Evolutionary conservation across 2,888 invertebrate genomes (phyloP).

Genomic region (Trissolcus japonicus): DNA sequence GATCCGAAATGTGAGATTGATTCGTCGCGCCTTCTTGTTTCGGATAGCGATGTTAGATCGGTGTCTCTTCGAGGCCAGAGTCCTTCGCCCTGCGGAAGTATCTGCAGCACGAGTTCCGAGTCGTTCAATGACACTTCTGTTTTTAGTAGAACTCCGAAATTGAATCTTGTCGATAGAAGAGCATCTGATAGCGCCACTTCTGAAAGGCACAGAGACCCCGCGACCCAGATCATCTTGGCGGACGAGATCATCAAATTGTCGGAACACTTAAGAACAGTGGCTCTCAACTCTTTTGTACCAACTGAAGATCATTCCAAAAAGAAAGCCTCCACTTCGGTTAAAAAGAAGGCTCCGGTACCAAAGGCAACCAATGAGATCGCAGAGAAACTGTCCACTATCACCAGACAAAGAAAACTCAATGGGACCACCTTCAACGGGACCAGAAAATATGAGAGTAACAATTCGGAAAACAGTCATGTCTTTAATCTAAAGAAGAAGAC

Average conservation of each 20-base stretch:
- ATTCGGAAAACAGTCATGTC: conserved; percentile 6
- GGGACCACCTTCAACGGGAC: conserved; percentile 72
- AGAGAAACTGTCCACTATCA: conserved; percentile 69
- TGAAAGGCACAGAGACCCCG: conserved; percentile 64
- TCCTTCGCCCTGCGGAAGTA: conserved; percentile 87
- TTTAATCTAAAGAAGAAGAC: conserved; percentile 56
- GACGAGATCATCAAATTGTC: conserved; percentile 90
- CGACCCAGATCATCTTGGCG: conserved; percentile 78
- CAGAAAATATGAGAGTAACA: conserved; percentile 61
- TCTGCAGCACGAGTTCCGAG: conserved; percentile 79
- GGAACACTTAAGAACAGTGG: conserved; percentile 80
- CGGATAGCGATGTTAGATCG: conserved; percentile 47
- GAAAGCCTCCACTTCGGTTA: conserved; percentile 5
- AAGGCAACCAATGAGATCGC: conserved; percentile 69
- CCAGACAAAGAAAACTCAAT: conserved; percentile 68
- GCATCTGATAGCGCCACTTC: conserved; percentile 82
- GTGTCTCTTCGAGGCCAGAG: conserved; percentile 82
- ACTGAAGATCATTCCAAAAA: conserved; percentile 36
- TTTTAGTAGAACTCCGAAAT: conserved; percentile 49
- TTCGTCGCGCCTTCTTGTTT: conserved; percentile 1
- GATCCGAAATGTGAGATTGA: conserved; percentile 75
- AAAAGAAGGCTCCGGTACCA: conserved; percentile 21
- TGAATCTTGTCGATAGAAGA: conserved; percentile 80
- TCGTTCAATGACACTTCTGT: conserved; percentile 42
- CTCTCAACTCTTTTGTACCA: conserved; percentile 55